Conservation (phyloP, 1,140 invertebrate genomes). For the Procambarus virginalis region DNA sequence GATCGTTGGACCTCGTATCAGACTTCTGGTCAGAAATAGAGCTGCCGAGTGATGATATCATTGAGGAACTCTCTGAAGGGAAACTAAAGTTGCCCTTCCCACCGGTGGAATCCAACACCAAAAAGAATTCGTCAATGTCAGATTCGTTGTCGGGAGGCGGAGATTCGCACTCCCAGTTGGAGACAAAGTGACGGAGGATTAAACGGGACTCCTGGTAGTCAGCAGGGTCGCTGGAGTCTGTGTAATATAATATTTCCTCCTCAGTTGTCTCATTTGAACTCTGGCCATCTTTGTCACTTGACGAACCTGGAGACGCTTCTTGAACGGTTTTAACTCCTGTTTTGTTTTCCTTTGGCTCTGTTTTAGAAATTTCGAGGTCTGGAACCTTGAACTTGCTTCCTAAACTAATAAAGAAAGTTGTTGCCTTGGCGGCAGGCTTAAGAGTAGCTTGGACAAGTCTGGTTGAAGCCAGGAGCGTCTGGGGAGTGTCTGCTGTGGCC, state of each 20-base stretch:
- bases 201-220: conserved; percentile 70
- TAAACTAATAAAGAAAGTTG: conserved; percentile 69
- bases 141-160: conserved; percentile 59
- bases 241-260: conserved; percentile 26
- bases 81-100: conserved; percentile 49
- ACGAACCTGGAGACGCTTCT: conserved; percentile 5
- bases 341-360: conserved; percentile 12
- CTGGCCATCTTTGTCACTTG: conserved; percentile 23
- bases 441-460: conserved; percentile 68
- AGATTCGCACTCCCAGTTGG: conserved; percentile 64
- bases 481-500: conserved; percentile 67
- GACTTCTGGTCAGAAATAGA: conserved; percentile 46
- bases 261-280: conserved; percentile 19
- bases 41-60: conserved; percentile 34
- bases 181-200: conserved; percentile 65
- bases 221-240: conserved; percentile 59
- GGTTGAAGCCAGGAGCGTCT: conserved; percentile 68
- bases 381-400: conserved; percentile 68
- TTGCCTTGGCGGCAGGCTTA: conserved; percentile 63
- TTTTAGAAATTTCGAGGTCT: conserved; percentile 37
- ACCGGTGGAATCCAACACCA: conserved; percentile 69
- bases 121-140: conserved; percentile 70
- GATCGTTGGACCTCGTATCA: conserved; percentile 40
- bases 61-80: conserved; percentile 52
- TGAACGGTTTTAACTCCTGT: not conserved